Conservation (phyloP, 2,888 invertebrate species). For the Rhagonycha lutea region DNA sequence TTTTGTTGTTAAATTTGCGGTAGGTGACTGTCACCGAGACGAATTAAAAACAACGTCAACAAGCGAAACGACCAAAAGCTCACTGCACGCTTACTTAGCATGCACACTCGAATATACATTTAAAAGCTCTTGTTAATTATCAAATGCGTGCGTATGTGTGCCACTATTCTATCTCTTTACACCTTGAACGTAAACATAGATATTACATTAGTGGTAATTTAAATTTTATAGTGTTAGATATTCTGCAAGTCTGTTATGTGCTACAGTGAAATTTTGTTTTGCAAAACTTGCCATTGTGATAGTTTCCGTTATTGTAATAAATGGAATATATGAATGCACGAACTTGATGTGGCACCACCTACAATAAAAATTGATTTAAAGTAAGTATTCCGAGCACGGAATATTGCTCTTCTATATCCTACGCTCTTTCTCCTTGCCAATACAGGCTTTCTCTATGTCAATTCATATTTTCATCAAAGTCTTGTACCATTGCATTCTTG, state of each 20-base stretch:
- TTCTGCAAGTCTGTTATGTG: neutral
- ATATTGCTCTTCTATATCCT: slow-evolving; percentile 39
- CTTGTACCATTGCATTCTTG: slow-evolving; percentile 30
- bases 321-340: slow-evolving; percentile 20
- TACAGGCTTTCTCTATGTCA: slow-evolving; percentile 35
- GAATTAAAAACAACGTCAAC: slow-evolving; percentile 33
- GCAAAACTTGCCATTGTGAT: neutral
- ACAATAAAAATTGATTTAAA: slow-evolving; percentile 39
- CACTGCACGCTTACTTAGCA: slow-evolving; percentile 27
- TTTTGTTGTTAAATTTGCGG: slow-evolving; percentile 33
- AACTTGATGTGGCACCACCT: slow-evolving; percentile 27
- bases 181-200: neutral
- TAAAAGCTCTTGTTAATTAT: slow-evolving; percentile 29
- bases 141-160: slow-evolving; percentile 5
- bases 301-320: neutral
- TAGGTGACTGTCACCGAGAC: slow-evolving; percentile 32
- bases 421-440: slow-evolving; percentile 29
- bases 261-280: neutral
- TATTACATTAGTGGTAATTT: neutral
- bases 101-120: slow-evolving; percentile 27
- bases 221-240: neutral
- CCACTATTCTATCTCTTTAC: neutral
- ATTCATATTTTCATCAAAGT: slow-evolving; percentile 37
- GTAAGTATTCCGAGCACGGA: slow-evolving; percentile 37
- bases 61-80: slow-evolving; percentile 30